Conservation (phyloP, 1,140 invertebrate genomes). For the Rhopalosiphum padi region DNA sequence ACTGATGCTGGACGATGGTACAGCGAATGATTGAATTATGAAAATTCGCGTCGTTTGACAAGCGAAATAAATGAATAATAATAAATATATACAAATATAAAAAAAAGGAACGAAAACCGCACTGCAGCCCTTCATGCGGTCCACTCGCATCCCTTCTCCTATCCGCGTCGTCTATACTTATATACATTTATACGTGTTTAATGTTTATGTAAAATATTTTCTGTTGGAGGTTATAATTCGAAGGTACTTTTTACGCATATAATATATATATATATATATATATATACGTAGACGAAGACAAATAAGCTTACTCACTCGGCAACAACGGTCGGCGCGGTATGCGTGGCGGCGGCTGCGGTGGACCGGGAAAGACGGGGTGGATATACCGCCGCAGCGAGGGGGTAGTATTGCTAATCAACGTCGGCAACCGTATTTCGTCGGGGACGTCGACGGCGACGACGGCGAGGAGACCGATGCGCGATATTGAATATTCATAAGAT, state of each 20-base stretch:
- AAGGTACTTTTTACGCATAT: slow-evolving; percentile 41
- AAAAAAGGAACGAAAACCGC: slow-evolving; percentile 15
- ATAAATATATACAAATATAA: not conserved
- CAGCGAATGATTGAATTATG: slow-evolving; percentile 44
- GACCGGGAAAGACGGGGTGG: not conserved
- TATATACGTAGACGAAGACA: not conserved
- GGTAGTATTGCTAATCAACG: slow-evolving; percentile 52
- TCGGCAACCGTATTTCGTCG: slow-evolving; percentile 34
- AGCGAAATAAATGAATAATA: slow-evolving; percentile 19
- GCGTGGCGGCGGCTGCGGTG: not conserved
- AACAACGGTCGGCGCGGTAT: not conserved
- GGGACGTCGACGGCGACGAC: not conserved
- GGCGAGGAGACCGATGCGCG: slow-evolving; percentile 46
- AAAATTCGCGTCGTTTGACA: slow-evolving; percentile 24
- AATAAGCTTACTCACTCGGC: slow-evolving; percentile 9
- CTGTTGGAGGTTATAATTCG: not conserved
- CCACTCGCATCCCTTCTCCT: not conserved
- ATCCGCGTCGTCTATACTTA: too few species aligned
- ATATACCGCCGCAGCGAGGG: not conserved
- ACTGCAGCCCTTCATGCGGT: not conserved
- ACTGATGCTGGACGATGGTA: not conserved
- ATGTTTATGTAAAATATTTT: slow-evolving; percentile 12
- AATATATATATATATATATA: not conserved
- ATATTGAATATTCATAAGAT: slow-evolving; percentile 58
- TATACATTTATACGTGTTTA: not conserved